These are phyloP conservation scores for Agrochola lota DNA, from an alignment of 2,888 invertebrate species.

Conservation along the genomic window DNA sequence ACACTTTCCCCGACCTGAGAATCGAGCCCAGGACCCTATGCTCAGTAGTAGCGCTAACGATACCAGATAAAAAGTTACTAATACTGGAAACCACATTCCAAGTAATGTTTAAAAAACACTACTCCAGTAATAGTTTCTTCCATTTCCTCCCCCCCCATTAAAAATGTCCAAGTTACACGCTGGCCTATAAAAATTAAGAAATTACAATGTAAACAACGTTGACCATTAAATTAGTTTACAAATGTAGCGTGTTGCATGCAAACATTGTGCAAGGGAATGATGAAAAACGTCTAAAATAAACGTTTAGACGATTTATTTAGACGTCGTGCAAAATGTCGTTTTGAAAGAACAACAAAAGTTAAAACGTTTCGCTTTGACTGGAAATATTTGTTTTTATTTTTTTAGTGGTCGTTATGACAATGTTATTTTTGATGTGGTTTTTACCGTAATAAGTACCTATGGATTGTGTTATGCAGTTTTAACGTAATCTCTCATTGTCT, in stretches of 20 bases:
- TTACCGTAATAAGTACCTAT: background rate
- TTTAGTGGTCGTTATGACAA: slow-evolving; percentile 27
- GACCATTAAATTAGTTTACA: slow-evolving; percentile 57
- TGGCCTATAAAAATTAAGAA: slow-evolving; percentile 69
- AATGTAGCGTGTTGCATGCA: slow-evolving; percentile 75
- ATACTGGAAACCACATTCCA: too few relatives aligned
- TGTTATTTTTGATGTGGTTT: slow-evolving; percentile 13
- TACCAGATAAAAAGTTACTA: too few relatives aligned
- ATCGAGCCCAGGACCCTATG: too few relatives aligned
- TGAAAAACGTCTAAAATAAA: slow-evolving; percentile 66
- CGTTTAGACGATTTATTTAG: slow-evolving; percentile 72
- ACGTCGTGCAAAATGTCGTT: slow-evolving; percentile 70
- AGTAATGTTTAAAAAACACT: too few relatives aligned
- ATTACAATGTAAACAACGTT: slow-evolving; percentile 69
- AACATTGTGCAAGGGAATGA: slow-evolving; percentile 67
- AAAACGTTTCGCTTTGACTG: slow-evolving; percentile 32
- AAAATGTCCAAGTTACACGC: slow-evolving; percentile 45
- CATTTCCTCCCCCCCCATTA: slow-evolving; percentile 9
- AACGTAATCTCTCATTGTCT: background rate
- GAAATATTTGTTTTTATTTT: slow-evolving; percentile 44
- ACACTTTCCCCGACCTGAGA: too few relatives aligned
- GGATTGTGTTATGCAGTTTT: background rate
- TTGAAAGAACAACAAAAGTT: slow-evolving; percentile 46
- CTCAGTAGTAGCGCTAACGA: too few relatives aligned
- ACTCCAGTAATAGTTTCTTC: too few relatives aligned